Conservation (phyloP, 2,113 vertebrate genomes). For the Jacana jacana region DNA sequence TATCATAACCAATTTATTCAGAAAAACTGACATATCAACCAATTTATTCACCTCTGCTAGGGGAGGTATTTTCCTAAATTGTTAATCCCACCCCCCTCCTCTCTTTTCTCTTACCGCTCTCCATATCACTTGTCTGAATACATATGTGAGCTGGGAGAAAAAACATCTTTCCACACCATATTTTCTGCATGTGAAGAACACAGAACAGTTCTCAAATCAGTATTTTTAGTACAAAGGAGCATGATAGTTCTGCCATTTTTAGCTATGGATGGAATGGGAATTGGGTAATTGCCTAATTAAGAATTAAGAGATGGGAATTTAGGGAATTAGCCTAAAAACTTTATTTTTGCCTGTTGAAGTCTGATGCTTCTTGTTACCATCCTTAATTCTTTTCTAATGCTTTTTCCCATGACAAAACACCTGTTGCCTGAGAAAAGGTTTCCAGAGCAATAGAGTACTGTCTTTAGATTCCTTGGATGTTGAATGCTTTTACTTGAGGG, state of each 20-base stretch:
- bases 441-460: neutral
- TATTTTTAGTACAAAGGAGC: neutral
- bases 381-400: slow-evolving; percentile 25
- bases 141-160: neutral
- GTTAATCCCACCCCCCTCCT: neutral
- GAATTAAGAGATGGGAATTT: slow-evolving; percentile 1
- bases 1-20: too few species aligned
- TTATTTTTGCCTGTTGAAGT: neutral
- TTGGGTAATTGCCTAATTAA: slow-evolving; percentile 13
- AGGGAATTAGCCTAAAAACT: neutral
- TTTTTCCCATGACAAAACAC: slow-evolving; percentile 35
- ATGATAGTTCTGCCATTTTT: neutral
- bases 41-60: neutral
- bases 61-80: neutral
- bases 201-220: neutral
- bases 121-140: neutral
- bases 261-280: neutral
- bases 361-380: neutral
- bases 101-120: neutral
- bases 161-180: neutral
- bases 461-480: neutral
- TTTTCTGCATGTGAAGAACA: neutral
- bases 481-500: too few species aligned
- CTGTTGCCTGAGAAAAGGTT: neutral
- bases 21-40: neutral